Evolutionary conservation across 1,140 invertebrate genomes (phyloP).

Genomic region (Luehdorfia chinensis): DNA sequence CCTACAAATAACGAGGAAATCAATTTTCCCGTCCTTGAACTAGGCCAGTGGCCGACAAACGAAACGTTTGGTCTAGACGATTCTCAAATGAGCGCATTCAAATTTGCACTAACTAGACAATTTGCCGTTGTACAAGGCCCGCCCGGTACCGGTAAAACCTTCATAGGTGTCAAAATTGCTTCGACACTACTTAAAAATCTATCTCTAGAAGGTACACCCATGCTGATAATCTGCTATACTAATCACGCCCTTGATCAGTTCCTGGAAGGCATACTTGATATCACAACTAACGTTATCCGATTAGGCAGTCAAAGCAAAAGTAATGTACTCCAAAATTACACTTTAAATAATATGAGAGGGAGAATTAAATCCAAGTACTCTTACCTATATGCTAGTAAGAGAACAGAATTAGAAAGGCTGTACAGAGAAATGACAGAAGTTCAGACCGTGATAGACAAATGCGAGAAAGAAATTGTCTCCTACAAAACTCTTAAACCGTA

Average conservation of each 20-base stretch:
- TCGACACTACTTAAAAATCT: constrained; percentile 79
- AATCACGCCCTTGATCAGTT: constrained; percentile 95
- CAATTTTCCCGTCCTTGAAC: constrained; percentile 46
- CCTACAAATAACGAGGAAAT: constrained; percentile 35
- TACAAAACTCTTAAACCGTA: constrained; percentile 46
- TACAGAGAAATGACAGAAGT: constrained; percentile 52
- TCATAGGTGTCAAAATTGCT: constrained; percentile 83
- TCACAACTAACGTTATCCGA: constrained; percentile 80
- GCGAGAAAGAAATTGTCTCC: constrained; percentile 47
- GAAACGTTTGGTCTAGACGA: constrained; percentile 74
- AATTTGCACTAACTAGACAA: constrained; percentile 79
- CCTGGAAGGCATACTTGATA: constrained; percentile 82
- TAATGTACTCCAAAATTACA: constrained; percentile 75
- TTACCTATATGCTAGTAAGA: constrained; percentile 47
- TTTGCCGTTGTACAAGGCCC: constrained; percentile 88
- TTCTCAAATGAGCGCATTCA: constrained; percentile 79
- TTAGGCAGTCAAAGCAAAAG: constrained; percentile 85
- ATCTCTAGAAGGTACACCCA: constrained; percentile 77
- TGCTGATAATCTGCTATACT: constrained; percentile 89
- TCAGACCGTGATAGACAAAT: constrained; percentile 57
- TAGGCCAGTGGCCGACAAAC: constrained; percentile 58
- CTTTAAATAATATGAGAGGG: constrained; percentile 52
- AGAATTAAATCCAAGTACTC: constrained; percentile 55
- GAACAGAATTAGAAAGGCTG: constrained; percentile 45
- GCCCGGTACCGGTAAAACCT: constrained; percentile 90